Evolutionary conservation across 2,888 invertebrate species (phyloP).

Genomic region (Ptilodon capucinus): DNA sequence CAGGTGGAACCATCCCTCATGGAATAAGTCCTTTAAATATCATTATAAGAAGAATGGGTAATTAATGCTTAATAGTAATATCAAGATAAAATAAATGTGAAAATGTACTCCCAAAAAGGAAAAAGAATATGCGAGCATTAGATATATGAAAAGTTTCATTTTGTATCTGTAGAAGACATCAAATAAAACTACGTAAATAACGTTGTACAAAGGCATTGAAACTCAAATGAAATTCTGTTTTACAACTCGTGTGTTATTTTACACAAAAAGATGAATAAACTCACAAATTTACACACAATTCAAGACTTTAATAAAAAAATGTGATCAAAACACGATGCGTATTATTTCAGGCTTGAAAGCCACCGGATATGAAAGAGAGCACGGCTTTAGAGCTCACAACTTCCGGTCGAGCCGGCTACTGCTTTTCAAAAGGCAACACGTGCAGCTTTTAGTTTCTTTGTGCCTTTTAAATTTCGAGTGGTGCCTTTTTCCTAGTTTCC

Average conservation of each 20-base stretch:
- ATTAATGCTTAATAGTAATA: too few species aligned
- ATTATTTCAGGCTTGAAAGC: slow-evolving; percentile 48
- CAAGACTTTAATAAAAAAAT: slow-evolving; percentile 20
- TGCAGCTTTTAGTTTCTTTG: slow-evolving; percentile 56
- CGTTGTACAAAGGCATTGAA: neutral
- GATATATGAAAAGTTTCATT: too few species aligned
- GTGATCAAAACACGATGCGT: slow-evolving; percentile 32
- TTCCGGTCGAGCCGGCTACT: slow-evolving; percentile 41
- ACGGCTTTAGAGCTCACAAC: slow-evolving; percentile 45
- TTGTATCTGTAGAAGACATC: too few species aligned
- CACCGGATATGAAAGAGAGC: slow-evolving; percentile 57
- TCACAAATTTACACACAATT: slow-evolving; percentile 4
- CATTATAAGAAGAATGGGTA: too few species aligned
- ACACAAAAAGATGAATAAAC: neutral
- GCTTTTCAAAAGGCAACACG: slow-evolving; percentile 56
- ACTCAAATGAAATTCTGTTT: neutral
- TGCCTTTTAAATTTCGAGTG: slow-evolving; percentile 44
- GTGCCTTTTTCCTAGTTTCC: slow-evolving; percentile 21
- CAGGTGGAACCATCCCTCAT: too few species aligned
- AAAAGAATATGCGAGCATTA: too few species aligned
- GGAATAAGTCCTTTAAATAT: too few species aligned
- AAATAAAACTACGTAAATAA: too few species aligned
- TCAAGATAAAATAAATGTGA: too few species aligned
- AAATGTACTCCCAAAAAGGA: too few species aligned
- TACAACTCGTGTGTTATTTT: too few species aligned